Conservation (phyloP, 2,797 vertebrate species). For the Leucoraja ocellata region DNA sequence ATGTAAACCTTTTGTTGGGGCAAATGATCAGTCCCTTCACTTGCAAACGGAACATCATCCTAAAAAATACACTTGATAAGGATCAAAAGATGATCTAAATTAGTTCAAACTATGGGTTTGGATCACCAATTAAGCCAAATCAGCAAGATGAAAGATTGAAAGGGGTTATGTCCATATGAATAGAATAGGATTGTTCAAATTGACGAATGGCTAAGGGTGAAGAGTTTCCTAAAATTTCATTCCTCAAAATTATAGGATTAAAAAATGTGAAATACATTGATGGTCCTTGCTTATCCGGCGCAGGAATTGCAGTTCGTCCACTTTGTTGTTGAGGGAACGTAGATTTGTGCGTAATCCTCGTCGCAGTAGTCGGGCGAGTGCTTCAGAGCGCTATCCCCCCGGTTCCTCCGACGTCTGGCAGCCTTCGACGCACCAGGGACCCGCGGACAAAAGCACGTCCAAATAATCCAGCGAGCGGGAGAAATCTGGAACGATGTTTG, state of each 20-base stretch:
- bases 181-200: neutral
- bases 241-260: neutral
- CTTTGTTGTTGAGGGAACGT: too few relatives aligned
- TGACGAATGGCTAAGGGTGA: neutral
- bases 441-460: too few relatives aligned
- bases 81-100: neutral
- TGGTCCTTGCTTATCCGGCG: too few relatives aligned
- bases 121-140: neutral
- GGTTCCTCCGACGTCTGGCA: too few relatives aligned
- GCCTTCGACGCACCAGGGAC: too few relatives aligned
- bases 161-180: neutral
- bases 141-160: neutral
- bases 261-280: neutral
- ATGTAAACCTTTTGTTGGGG: neutral
- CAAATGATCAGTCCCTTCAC: neutral
- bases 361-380: too few relatives aligned
- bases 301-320: too few relatives aligned
- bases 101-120: neutral
- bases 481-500: too few relatives aligned
- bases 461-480: too few relatives aligned
- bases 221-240: slow-evolving; percentile 13
- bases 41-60: neutral
- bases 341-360: too few relatives aligned
- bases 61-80: neutral
- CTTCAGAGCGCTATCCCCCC: too few relatives aligned